Percentiles rank a stretch among this genome's conserved stretches.
phyloP scores from a whole-genome alignment of 1,140 invertebrate genomes.

The Samia ricini region DNA sequence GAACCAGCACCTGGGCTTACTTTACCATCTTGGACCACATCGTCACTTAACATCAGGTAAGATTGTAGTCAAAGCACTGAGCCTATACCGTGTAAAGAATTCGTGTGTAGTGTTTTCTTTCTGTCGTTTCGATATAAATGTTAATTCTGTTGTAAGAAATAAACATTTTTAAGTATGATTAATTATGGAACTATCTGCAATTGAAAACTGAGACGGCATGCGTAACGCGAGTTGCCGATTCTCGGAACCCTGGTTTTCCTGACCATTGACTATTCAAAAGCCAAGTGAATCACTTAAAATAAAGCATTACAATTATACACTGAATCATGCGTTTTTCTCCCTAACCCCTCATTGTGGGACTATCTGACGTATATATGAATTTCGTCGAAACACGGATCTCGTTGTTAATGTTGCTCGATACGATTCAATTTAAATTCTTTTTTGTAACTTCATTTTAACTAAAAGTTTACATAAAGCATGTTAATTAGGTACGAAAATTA shows the following conservation, averaged over 20 bases:
- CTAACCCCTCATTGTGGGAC: conserved; percentile 16
- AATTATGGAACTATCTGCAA: background rate
- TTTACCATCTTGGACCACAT: too few species aligned
- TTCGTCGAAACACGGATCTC: conserved; percentile 15
- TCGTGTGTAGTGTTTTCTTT: too few species aligned
- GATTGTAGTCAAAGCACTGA: too few species aligned
- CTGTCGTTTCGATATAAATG: too few species aligned
- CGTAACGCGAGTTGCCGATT: background rate
- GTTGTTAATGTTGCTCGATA: background rate
- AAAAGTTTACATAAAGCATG: too few species aligned
- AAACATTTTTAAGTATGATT: background rate
- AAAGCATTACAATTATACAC: conserved; percentile 20
- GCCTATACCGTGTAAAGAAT: too few species aligned
- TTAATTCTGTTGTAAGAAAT: too few species aligned
- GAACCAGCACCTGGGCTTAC: too few species aligned
- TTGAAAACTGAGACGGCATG: background rate
- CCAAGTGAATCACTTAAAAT: conserved; percentile 24
- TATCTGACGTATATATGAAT: conserved; percentile 18
- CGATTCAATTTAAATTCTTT: background rate
- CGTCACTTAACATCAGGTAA: too few species aligned
- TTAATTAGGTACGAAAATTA: too few species aligned
- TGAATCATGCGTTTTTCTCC: conserved; percentile 26
- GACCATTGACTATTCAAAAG: conserved; percentile 3
- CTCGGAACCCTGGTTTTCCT: conserved; percentile 13
- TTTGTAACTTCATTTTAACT: background rate